A percentile compares a stretch with the other conserved stretches of the same genome.
Conservation (phyloP, 2,113 vertebrate species). For the Erpornis zantholeuca region DNA sequence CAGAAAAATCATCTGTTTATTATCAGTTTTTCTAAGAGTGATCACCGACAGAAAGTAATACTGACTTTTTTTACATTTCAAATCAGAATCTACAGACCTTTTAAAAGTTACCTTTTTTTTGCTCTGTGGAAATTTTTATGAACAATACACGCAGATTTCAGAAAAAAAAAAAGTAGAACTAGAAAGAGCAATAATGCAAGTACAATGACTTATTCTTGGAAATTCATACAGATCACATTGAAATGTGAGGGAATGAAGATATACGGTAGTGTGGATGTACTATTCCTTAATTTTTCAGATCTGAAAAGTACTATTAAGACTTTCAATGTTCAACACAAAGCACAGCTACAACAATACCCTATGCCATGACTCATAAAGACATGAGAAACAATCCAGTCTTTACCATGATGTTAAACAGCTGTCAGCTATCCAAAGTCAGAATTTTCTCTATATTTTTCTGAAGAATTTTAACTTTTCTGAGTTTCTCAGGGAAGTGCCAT, state of each 20-base stretch:
- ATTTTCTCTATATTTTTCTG: background rate
- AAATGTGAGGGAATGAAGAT: background rate
- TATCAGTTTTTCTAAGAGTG: background rate
- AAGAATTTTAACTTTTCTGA: background rate
- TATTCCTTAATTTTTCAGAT: background rate
- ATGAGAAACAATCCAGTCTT: background rate
- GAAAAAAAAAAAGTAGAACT: background rate
- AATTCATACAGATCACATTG: background rate
- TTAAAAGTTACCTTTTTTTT: background rate
- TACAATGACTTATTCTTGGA: background rate
- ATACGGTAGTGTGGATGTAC: background rate
- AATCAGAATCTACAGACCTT: background rate
- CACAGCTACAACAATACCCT: background rate
- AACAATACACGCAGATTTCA: background rate
- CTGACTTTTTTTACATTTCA: background rate
- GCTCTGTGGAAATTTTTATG: background rate
- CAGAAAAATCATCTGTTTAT: background rate
- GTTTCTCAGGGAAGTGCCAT: background rate
- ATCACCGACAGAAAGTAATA: background rate
- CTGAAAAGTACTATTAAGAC: background rate
- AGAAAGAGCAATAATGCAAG: background rate
- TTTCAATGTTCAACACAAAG: background rate
- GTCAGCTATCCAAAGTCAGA: background rate
- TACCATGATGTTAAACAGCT: background rate
- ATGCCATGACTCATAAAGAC: background rate